Evolutionary conservation across 2,888 invertebrate genomes (phyloP).

Genomic region (Oscheius sp.): DNA sequence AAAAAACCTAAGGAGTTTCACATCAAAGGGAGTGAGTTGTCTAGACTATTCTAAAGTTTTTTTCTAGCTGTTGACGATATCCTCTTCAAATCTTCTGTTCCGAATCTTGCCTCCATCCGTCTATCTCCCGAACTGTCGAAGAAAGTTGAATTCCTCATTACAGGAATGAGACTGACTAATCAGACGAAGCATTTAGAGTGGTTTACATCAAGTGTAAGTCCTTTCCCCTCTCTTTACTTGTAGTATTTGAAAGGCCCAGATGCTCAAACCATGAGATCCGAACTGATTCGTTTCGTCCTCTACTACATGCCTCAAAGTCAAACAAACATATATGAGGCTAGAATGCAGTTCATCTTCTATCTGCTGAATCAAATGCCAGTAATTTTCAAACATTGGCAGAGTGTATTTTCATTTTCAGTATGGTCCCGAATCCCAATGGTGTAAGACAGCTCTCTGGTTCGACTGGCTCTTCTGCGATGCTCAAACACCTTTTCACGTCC

Average conservation of each 20-base stretch:
- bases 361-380: conserved; percentile 35
- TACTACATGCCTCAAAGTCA: conserved; percentile 2
- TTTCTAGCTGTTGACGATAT: conserved; percentile 30
- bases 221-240: conserved; percentile 31
- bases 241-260: conserved; percentile 90
- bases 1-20: conserved; percentile 4
- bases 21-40: conserved; percentile 12
- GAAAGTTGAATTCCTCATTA: conserved; percentile 31
- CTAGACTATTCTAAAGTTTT: no score
- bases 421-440: conserved; percentile 73
- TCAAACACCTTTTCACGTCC: conserved; percentile 17
- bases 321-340: conserved; percentile 28
- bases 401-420: conserved; percentile 33
- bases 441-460: conserved; percentile 88
- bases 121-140: conserved; percentile 20
- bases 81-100: conserved; percentile 10
- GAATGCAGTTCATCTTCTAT: conserved; percentile 38
- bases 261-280: conserved; percentile 87
- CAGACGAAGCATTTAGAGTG: conserved; percentile 20
- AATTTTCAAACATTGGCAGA: not conserved
- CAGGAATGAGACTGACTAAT: not conserved
- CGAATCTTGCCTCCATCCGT: not conserved
- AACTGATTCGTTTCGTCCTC: conserved; percentile 86
- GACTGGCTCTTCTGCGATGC: conserved; percentile 92
- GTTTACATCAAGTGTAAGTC: conserved; percentile 32